phyloP scores from a whole-genome alignment of 1,140 invertebrate species.

The Pseudobourletiella spinata region DNA sequence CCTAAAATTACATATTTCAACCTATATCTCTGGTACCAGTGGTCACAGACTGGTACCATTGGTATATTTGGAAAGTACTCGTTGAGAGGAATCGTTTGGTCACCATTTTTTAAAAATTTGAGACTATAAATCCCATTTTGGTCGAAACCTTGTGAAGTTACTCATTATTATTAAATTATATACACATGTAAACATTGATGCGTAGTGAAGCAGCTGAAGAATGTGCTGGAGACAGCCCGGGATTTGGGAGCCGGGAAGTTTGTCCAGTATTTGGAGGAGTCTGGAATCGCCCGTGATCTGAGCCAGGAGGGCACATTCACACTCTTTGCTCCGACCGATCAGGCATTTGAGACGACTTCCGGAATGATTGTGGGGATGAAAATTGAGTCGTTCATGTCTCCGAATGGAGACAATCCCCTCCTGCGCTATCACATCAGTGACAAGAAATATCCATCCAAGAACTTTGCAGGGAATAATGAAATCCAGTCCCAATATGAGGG shows the following conservation, averaged over 20 bases:
- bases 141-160: neutral
- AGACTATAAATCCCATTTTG: neutral
- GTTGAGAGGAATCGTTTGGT: neutral
- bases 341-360: conserved; percentile 43
- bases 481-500: conserved; percentile 39
- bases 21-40: no score
- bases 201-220: conserved; percentile 46
- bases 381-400: conserved; percentile 16
- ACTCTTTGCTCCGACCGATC: conserved; percentile 47
- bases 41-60: no score
- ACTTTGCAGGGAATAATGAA: conserved; percentile 42
- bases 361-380: conserved; percentile 20
- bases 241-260: conserved; percentile 45
- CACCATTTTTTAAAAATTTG: no score
- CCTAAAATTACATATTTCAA: no score
- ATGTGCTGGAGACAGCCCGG: conserved; percentile 45
- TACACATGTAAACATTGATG: conserved; percentile 1
- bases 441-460: conserved; percentile 40
- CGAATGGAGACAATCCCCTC: conserved; percentile 39
- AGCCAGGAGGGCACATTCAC: conserved; percentile 44
- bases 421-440: conserved; percentile 44
- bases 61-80: no score
- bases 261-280: conserved; percentile 42
- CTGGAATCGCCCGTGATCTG: conserved; percentile 41
- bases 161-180: no score